Conservation (phyloP, 2,888 invertebrate species). For the Heteromyza rotundicornis region DNA sequence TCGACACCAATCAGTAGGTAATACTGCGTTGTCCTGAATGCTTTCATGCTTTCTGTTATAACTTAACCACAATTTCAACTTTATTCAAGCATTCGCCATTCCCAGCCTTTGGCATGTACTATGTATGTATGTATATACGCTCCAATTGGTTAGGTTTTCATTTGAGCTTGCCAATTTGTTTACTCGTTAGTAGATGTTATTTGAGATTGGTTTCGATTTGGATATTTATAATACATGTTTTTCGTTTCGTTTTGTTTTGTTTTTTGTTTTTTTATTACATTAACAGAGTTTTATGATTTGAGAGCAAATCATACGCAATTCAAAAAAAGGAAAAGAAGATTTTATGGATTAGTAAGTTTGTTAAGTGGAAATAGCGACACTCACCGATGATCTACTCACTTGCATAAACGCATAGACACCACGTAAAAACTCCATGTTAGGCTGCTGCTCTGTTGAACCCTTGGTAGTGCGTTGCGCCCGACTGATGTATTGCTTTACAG, state of each 20-base stretch:
- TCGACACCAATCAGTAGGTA: no score
- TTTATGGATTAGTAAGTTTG: slow-evolving; percentile 63
- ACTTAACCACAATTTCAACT: no score
- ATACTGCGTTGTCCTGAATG: background rate
- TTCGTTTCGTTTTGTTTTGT: slow-evolving; percentile 18
- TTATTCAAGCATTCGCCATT: no score
- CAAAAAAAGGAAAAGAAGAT: slow-evolving; percentile 55
- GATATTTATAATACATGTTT: slow-evolving; percentile 1
- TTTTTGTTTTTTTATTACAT: slow-evolving; percentile 23
- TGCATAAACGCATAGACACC: slow-evolving; percentile 65
- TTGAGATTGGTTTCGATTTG: slow-evolving; percentile 6
- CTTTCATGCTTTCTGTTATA: no score
- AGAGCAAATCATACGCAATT: slow-evolving; percentile 46
- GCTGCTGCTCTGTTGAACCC: slow-evolving; percentile 60
- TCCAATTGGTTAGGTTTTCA: slow-evolving; percentile 14
- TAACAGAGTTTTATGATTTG: slow-evolving; percentile 19
- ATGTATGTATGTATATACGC: no score
- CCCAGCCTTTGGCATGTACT: no score
- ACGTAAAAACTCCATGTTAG: slow-evolving; percentile 65
- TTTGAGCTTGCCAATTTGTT: slow-evolving; percentile 13
- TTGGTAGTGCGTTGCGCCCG: slow-evolving; percentile 60
- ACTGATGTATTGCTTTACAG: slow-evolving; percentile 62
- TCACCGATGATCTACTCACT: slow-evolving; percentile 66
- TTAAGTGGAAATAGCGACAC: slow-evolving; percentile 62
- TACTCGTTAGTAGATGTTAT: background rate